Evolutionary conservation across 2,888 invertebrate species (phyloP), one percentile per base, ranked within the genome.

Genomic region (Tryphoninae sp.): DNA sequence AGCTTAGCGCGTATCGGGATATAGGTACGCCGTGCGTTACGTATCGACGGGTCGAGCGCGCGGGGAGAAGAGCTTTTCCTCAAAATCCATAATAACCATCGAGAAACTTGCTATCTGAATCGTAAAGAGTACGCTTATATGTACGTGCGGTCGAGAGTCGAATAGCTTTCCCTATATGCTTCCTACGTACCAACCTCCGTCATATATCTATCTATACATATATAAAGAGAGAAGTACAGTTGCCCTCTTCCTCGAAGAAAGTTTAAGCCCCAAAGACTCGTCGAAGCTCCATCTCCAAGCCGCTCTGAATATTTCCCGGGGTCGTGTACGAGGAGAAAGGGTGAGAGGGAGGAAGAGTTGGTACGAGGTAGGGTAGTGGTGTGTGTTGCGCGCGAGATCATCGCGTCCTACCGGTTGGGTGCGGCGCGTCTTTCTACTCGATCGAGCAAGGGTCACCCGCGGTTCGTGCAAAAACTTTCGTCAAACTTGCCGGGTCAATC

Each of bases 241-340:
- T 51, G 75, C 81, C 76, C 61, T 83, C 80, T 81, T 80, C 65
- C 75, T 71, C 65, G 77, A 71, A 78, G 83, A 83, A 87, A 88
- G 87, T 84, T 88, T 87, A 78, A 81, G 84, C 85, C 75, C 79
- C 80, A 49, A 75, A 82, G 76, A 78, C 80, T 71, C 75, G 78
- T 71, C 68, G 73, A 84, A 88, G 87, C 86, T 87, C 53, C 53
- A 76, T 72, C 76, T 72, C 58, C 58, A 72, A 73, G 76, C 49
- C 72, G 73, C 82, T 55, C 62, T 83, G 88, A 87, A 87, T 88
- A 88, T 88, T 88, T 88, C 83, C 84, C 82, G 83, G 83, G 62
- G 13, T 67, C 49, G 16, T 68, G 61, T 77, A 62, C 13, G 40
- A 16, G 45, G 33, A 33, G 33, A 6, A 33, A 33, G 7, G 33